These are phyloP conservation scores for Cyrtodaria siliqua DNA, from an alignment of 2,888 invertebrate species.

Conservation along the genomic window DNA sequence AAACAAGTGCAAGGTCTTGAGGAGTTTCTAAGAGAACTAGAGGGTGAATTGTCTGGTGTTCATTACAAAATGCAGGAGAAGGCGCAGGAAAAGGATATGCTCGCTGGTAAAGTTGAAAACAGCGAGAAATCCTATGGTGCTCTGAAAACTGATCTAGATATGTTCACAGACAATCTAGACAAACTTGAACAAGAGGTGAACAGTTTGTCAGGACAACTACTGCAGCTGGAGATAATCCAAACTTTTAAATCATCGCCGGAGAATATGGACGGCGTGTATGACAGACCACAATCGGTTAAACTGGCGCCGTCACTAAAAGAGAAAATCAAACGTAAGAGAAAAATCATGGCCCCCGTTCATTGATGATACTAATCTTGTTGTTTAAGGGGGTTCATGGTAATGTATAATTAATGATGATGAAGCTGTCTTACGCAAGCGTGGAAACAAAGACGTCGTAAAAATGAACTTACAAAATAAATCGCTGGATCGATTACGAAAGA, in stretches of 20 bases:
- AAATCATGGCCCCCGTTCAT: conserved; percentile 63
- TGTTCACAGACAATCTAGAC: conserved; percentile 77
- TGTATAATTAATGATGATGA: no score
- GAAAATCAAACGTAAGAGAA: conserved; percentile 78
- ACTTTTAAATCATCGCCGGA: conserved; percentile 84
- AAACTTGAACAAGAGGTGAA: conserved; percentile 80
- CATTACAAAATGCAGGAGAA: conserved; percentile 77
- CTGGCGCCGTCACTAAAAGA: conserved; percentile 83
- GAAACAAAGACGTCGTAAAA: no score
- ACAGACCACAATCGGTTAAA: conserved; percentile 81
- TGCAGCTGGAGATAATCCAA: conserved; percentile 83
- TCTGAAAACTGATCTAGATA: conserved; percentile 79
- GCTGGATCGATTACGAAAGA: no score
- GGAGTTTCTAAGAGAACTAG: conserved; percentile 72
- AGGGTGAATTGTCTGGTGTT: conserved; percentile 75
- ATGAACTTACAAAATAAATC: no score
- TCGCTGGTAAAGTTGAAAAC: conserved; percentile 76
- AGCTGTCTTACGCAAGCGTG: no score
- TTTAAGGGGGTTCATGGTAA: no score
- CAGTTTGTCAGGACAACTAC: conserved; percentile 76
- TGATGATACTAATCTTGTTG: conserved; percentile 20
- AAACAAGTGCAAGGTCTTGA: conserved; percentile 81
- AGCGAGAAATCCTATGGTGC: conserved; percentile 76
- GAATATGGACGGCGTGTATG: conserved; percentile 83
- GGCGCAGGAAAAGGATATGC: conserved; percentile 74